Percentiles rank a stretch among this genome's conserved stretches.
Evolutionary conservation across 2,113 vertebrate genomes (phyloP).

Genomic region (Bostrychus sinensis): DNA sequence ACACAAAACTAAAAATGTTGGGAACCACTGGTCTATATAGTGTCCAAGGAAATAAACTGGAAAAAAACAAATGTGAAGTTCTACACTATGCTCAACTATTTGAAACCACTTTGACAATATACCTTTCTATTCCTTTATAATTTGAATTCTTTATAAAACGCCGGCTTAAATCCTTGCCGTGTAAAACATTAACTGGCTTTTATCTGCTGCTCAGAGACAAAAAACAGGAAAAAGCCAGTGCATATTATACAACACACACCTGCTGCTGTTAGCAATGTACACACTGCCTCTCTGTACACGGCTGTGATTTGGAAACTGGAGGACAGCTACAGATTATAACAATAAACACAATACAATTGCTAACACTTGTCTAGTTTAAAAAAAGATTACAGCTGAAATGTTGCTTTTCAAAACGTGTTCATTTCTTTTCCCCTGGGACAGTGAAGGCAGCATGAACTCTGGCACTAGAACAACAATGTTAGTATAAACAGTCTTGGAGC

Average conservation of each 20-base stretch:
- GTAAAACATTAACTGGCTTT: conserved; percentile 60
- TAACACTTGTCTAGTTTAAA: too few species aligned
- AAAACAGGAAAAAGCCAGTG: conserved; percentile 30
- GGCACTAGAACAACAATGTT: conserved; percentile 23
- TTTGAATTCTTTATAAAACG: conserved; percentile 3
- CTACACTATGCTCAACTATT: too few species aligned
- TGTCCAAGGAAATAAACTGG: too few species aligned
- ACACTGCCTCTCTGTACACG: conserved; percentile 52
- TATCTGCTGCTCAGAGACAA: conserved; percentile 40
- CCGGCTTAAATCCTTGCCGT: conserved; percentile 13
- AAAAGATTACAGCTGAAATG: too few species aligned
- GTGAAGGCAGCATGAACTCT: conserved; percentile 5
- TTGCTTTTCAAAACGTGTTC: background rate
- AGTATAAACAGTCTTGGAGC: conserved; percentile 29
- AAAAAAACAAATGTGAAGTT: too few species aligned
- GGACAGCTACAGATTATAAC: background rate
- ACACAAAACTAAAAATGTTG: too few species aligned
- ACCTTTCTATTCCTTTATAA: too few species aligned
- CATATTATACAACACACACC: conserved; percentile 62
- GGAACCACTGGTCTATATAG: too few species aligned
- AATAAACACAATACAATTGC: too few species aligned
- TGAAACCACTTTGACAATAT: too few species aligned
- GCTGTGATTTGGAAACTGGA: conserved; percentile 58
- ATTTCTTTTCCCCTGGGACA: background rate
- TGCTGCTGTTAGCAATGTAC: conserved; percentile 66